Conservation (phyloP, 2,797 vertebrate species). For the Chelmon rostratus region DNA sequence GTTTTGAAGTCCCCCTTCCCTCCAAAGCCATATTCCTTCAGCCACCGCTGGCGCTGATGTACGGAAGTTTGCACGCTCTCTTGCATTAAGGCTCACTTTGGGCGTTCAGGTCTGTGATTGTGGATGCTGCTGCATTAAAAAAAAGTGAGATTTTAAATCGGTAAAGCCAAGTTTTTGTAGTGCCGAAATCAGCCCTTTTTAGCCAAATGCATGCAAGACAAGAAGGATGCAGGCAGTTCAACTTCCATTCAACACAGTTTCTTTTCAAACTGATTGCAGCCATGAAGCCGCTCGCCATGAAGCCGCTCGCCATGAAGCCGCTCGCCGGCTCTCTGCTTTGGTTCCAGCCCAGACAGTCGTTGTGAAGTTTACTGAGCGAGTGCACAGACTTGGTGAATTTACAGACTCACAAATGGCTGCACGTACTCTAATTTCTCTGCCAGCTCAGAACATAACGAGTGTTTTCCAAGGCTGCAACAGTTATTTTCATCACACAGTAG, state of each 20-base stretch:
- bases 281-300: too few species aligned
- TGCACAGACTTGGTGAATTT: background rate
- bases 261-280: conserved; percentile 1
- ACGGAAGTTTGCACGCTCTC: background rate
- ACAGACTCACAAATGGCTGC: too few species aligned
- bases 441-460: background rate
- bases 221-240: conserved; percentile 7
- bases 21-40: conserved; percentile 74
- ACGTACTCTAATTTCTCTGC: background rate
- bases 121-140: conserved; percentile 17
- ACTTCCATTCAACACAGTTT: conserved; percentile 10
- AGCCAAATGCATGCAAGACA: conserved; percentile 61
- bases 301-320: too few species aligned
- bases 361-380: background rate
- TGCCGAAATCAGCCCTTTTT: conserved; percentile 41
- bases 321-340: background rate
- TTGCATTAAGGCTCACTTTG: conserved; percentile 17
- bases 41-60: conserved; percentile 32
- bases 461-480: background rate
- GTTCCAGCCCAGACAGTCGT: background rate
- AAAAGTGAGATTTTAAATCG: conserved; percentile 11
- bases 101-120: conserved; percentile 22
- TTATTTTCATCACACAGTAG: background rate
- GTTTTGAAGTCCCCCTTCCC: conserved; percentile 21
- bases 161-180: conserved; percentile 33